Conservation (phyloP, 23 tunicate genomes). For the Aplidium turbinatum region DNA sequence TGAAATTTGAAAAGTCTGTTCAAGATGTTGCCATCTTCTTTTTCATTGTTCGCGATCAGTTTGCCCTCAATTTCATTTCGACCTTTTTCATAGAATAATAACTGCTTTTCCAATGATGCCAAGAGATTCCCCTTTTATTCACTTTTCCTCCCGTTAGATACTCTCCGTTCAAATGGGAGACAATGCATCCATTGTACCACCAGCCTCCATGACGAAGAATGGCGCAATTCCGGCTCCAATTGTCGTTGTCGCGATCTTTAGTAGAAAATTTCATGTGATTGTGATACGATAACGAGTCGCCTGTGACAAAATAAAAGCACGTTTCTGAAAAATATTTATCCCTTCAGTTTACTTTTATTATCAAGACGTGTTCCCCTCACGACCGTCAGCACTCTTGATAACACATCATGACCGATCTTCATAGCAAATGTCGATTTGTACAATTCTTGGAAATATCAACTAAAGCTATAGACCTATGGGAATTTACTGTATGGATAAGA, state of each 20-base stretch:
- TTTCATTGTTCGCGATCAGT: not conserved
- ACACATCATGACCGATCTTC: too few species aligned
- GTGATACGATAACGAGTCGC: slow-evolving; percentile 9
- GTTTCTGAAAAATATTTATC: too few species aligned
- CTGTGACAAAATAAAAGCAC: not conserved
- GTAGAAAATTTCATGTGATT: not conserved
- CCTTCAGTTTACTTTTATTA: too few species aligned
- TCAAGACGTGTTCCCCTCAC: too few species aligned
- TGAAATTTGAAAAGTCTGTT: too few species aligned
- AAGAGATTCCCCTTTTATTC: not conserved
- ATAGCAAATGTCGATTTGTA: too few species aligned
- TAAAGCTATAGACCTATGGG: too few species aligned
- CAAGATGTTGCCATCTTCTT: too few species aligned
- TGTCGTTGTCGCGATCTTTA: slow-evolving; percentile 13
- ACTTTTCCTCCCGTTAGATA: not conserved
- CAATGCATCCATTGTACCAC: slow-evolving; percentile 13
- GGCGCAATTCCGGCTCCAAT: not conserved
- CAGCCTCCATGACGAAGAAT: slow-evolving; percentile 12
- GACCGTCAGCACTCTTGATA: too few species aligned
- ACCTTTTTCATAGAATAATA: not conserved
- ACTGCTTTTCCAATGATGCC: not conserved
- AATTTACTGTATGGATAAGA: too few species aligned
- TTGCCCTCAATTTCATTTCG: not conserved
- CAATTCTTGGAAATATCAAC: too few species aligned
- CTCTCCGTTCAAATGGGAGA: slow-evolving; percentile 6